Evolutionary conservation across 2,797 vertebrate genomes (phyloP), one percentile per base, ranked within the genome.

Genomic region (Somateria mollissima): DNA sequence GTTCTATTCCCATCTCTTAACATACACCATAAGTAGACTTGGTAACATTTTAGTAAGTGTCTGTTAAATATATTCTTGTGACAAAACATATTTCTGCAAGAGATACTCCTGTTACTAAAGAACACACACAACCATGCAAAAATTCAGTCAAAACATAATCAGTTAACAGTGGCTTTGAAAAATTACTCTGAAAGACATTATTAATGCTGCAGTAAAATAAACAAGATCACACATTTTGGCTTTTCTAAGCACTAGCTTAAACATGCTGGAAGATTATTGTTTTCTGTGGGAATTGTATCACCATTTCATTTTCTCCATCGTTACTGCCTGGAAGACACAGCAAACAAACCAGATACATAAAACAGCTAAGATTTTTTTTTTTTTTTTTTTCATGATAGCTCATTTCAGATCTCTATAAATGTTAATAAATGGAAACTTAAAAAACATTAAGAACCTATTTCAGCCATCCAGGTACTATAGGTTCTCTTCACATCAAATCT

Each of bases 221-320:
- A 93, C 32, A 47, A 80, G 72, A 72, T 80, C 56, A 91, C 76
- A 95, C 13, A 56, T 77, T 72, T 80, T 87, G 61, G 57, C 66
- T 95, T 90, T 91, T 87, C 71, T 96, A 78, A 91, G 89, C 90
- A 95, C 91, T 89, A 92, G 78, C 82, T 90, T 88, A 90, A 90
- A 94, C 92, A 96, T 97, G 96, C 96, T 96, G 91, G 91, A 95
- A 96, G 94, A 95, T 89, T 77, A 95, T 87, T 96, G 96, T 95
- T 97, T 96, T 94, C 96, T 80, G 75, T 94, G 91, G 90, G 82
- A 96, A 96, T 83, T 77, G 85, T 89, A 96, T 96, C 95, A 96
- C 91, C 70, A 70, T 82, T 84, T 96, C 93, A 96, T 97, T 97
- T 97, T 94, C 95, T 95, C 76, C 95, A 95, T 77, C 87, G 58